Base-by-base conservation (phyloP, 2,113 vertebrate genomes). In the Phaethornis superciliosus region DNA sequence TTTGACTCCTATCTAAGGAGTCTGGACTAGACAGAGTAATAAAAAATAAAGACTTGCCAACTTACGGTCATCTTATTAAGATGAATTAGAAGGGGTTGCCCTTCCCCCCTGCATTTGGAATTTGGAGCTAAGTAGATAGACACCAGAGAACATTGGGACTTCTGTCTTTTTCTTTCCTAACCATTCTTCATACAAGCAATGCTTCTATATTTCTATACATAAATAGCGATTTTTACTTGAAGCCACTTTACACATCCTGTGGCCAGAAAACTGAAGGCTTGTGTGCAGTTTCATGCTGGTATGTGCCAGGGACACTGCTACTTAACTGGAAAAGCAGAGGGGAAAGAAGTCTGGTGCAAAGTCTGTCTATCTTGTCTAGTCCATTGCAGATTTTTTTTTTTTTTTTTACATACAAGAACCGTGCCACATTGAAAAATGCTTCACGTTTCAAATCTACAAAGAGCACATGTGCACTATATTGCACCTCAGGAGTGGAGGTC, bases 101-200 rank as follows among this genome's bases (percentile, higher is more conserved):
- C 69, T 37, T 12, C n/a, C n/a, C 33, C 19, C 32, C 21, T 72
- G 40, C 56, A 72, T 93, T 91, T 81, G 84, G 55, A 89, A 88
- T 85, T 93, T 85, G 33, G 55, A 95, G 85, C n/a, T 81, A 81
- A 89, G 42, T 30, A 70, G 69, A 77, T 4, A 95, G 64, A 70
- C 67, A 70, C 17, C 23, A 83, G 21, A 19, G 10, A 26, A 75
- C 40, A 59, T 68, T 35, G 68, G 7, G 18, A 12, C 63, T 75
- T 80, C 81, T 84, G 23, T 21, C 32, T 63, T 49, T 72, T 42
- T 67, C n/a, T 65, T 40, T 7, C 16, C 37, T 47, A 77, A 47
- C 28, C 23, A 27, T 20, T 79, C 23, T 92, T 85, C 64, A 65
- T 26, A 89, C 9, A 89, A 40, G 42, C 15, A 67, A 3, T 5